Conservation (phyloP, 2,113 vertebrate genomes). For the Petrocephalus zakoni region DNA sequence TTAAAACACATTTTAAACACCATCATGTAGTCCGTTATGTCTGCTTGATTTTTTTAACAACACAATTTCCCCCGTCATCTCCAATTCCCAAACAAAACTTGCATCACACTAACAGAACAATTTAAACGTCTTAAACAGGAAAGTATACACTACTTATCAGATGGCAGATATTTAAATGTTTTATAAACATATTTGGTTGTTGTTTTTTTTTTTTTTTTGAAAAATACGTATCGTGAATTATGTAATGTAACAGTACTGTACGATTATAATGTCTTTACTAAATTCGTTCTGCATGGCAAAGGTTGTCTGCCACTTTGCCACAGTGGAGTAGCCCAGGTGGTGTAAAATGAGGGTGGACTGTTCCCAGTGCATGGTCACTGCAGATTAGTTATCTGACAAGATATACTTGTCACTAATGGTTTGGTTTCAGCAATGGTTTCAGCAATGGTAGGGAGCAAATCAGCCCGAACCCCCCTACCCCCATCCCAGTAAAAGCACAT, state of each 20-base stretch:
- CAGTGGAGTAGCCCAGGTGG: neutral
- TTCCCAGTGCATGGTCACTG: neutral
- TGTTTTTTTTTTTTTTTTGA: neutral
- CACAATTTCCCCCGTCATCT: neutral
- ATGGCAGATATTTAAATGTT: neutral
- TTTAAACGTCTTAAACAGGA: constrained; percentile 21
- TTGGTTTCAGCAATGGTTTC: neutral
- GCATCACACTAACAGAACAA: constrained; percentile 27
- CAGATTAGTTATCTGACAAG: neutral
- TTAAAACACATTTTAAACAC: constrained; percentile 20
- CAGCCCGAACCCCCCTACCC: neutral
- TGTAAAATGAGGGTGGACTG: neutral
- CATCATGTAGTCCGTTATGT: constrained; percentile 30
- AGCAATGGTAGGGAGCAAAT: neutral
- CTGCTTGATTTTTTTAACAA: constrained; percentile 28
- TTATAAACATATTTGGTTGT: constrained; percentile 10
- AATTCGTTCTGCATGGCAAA: neutral
- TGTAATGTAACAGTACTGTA: neutral
- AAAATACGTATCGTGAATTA: neutral
- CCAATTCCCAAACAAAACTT: constrained; percentile 26
- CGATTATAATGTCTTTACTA: neutral
- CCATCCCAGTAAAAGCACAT: neutral
- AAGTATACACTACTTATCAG: constrained; percentile 11
- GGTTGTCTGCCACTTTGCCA: neutral
- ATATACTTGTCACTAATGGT: neutral